Evolutionary conservation across 2,113 vertebrate species (phyloP), one percentile per base, ranked within the genome.

Genomic region (Hippocampus comes): DNA sequence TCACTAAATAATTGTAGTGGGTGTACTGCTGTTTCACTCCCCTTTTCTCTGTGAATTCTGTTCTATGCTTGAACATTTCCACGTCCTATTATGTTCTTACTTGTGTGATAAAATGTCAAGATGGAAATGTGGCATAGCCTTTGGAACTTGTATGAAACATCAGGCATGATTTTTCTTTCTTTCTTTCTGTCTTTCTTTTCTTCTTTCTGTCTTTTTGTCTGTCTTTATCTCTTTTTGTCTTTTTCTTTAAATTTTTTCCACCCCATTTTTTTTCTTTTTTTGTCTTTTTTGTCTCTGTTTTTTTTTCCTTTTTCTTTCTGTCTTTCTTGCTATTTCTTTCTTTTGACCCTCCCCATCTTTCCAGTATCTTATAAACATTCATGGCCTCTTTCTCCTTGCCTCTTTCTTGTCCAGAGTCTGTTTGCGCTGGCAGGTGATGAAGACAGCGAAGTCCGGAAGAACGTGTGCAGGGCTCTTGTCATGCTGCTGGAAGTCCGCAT

Each of bases 401-500:
- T 57, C 2, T 72, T 5, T 71, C 25, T 1, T 43, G 30, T 66
- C 6, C 83, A 98, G 96, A 95, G 96, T 82, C 89, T 97, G 43
- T 97, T 97, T 51, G 96, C 95, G 0, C 85, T 98, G 89, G 96
- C 96, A 0, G 95, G 94, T 41, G 96, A 97, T 0, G 96, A 98
- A 48, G 96, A 98, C 86, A 94, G 94, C 0, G 96, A 98, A 79
- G 96, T 98, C 73, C 88, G 96, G 27, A 97, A 97, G 89, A 98
- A 98, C 0, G 96, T 98, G 27, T 98, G 96, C 86, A 88, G 96
- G 0, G 96, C 96, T 0, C 87, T 97, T 67, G 96, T 98, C 67
- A 98, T 98, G 96, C 92, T 97, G 76, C 87, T 98, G 77, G 96
- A 97, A 87, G 96, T 98, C 63, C 93, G 96, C 9, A 97, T 97